Evolutionary conservation across 2,797 vertebrate species (phyloP), one percentile per base, ranked within the genome.

Genomic region (Sitta carolinensis): DNA sequence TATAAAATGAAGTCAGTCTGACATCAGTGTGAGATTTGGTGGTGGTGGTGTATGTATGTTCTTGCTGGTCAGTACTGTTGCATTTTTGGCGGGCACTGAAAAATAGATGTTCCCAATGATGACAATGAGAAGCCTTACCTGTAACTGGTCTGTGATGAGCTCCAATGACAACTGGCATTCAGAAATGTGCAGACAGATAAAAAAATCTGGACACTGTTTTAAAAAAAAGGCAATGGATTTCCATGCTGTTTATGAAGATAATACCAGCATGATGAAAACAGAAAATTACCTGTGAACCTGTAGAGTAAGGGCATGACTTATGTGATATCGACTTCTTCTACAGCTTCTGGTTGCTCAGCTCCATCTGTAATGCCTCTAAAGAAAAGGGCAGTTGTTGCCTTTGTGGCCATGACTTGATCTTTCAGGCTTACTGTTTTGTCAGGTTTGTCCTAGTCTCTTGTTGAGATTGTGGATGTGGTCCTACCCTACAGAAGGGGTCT

Each of bases 381-480:
- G 82, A 95, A 95, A 92, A 52, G 88, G 88, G 95, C 76, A 89
- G 5, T 78, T 94, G 57, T 95, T 97, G 93, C 95, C 97, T 97
- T 96, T 96, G 91, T 96, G 95, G 74, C 95, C 87, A 70, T 94
- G 90, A 92, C 48, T 93, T 95, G 70, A 94, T 91, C 87, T 92
- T 96, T 89, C 70, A 94, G 90, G 89, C 95, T 97, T 94, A 94
- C 96, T 91, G 96, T 98, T 98, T 97, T 94, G 95, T 97, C 97
- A 95, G 72, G 97, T 96, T 94, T 96, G 85, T 95, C 97, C 94
- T 95, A 93, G 95, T 97, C 96, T 95, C 96, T 96, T 95, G 92
- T 95, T 94, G 96, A 97, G 94, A 97, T 95, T 95, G 96, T 97
- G 93, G 95, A 91, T 97, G 89, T 98, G 92, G 95, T 97, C 96